A percentile compares a stretch with the other conserved stretches of the same genome.
These are phyloP conservation scores for Cetonia aurata DNA, from an alignment of 2,888 invertebrate genomes.

Conservation along the genomic window DNA sequence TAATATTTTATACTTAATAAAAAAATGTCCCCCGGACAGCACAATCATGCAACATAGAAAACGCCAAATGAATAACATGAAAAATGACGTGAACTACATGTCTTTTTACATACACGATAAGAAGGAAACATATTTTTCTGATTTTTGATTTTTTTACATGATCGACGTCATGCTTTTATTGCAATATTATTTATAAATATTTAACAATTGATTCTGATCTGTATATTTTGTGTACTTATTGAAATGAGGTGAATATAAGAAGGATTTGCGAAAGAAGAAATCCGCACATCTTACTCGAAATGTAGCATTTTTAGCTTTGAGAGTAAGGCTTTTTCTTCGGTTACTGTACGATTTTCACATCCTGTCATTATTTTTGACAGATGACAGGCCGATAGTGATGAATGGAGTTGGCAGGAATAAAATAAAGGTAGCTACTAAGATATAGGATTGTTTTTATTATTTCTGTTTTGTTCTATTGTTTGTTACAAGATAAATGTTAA, in stretches of 20 bases:
- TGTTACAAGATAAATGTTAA: conserved; percentile 33
- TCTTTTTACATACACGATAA: background rate
- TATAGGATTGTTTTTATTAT: conserved; percentile 34
- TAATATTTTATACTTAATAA: conserved; percentile 37
- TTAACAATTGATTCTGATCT: conserved; percentile 15
- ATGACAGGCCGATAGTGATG: background rate
- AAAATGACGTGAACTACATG: conserved; percentile 26
- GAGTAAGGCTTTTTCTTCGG: too few species aligned
- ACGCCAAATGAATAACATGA: conserved; percentile 18
- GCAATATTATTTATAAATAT: conserved; percentile 31
- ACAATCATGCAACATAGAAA: background rate
- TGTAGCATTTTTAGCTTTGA: too few species aligned
- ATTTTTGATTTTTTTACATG: conserved; percentile 1
- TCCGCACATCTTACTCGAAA: too few species aligned
- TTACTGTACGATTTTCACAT: too few species aligned
- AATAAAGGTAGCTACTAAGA: background rate
- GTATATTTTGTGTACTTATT: conserved; percentile 39
- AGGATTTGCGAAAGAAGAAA: background rate
- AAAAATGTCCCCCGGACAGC: conserved; percentile 17
- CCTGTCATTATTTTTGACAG: background rate
- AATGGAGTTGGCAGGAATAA: too few species aligned
- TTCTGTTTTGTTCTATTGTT: conserved; percentile 31
- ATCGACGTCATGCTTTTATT: conserved; percentile 33
- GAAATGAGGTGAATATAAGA: conserved; percentile 9
- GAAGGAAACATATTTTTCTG: conserved; percentile 10